phyloP scores from a whole-genome alignment of 1,140 invertebrate species.

The Spodoptera frugiperda region DNA sequence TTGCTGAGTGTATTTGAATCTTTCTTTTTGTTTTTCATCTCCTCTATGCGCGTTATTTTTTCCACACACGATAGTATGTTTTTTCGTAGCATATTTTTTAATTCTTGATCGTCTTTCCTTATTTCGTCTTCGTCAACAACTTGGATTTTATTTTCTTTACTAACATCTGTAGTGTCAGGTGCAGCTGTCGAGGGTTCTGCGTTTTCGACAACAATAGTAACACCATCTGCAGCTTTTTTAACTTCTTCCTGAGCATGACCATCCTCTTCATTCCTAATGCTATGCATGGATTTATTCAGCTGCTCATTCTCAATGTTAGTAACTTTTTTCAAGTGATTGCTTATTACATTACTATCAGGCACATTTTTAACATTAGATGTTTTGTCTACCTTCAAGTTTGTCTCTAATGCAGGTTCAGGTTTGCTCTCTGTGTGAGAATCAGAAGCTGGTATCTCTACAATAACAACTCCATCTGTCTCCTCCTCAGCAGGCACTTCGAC shows the following conservation, averaged over 20 bases:
- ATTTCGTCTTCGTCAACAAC: constrained; percentile 53
- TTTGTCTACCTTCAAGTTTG: constrained; percentile 58
- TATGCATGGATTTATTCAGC: constrained; percentile 75
- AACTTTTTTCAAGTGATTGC: constrained; percentile 77
- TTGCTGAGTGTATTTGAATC: constrained; percentile 62
- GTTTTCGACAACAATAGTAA: constrained; percentile 27
- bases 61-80: constrained; percentile 82
- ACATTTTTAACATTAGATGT: constrained; percentile 59
- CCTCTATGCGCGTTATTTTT: constrained; percentile 79
- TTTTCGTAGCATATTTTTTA: constrained; percentile 76
- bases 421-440: constrained; percentile 12
- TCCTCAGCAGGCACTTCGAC: constrained; percentile 69
- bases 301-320: constrained; percentile 82
- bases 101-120: constrained; percentile 68
- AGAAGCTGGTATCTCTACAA: constrained; percentile 33
- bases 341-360: constrained; percentile 59
- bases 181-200: constrained; percentile 13
- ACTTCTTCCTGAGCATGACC: constrained; percentile 55
- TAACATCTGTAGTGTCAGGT: constrained; percentile 26
- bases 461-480: constrained; percentile 48
- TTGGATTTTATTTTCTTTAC: constrained; percentile 35
- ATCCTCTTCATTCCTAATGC: constrained; percentile 63
- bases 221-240: constrained; percentile 51
- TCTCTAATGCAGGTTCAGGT: constrained; percentile 49
- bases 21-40: constrained; percentile 76